These are phyloP conservation scores for Gambusia affinis DNA, from an alignment of 2,113 vertebrate species.

Conservation along the genomic window DNA sequence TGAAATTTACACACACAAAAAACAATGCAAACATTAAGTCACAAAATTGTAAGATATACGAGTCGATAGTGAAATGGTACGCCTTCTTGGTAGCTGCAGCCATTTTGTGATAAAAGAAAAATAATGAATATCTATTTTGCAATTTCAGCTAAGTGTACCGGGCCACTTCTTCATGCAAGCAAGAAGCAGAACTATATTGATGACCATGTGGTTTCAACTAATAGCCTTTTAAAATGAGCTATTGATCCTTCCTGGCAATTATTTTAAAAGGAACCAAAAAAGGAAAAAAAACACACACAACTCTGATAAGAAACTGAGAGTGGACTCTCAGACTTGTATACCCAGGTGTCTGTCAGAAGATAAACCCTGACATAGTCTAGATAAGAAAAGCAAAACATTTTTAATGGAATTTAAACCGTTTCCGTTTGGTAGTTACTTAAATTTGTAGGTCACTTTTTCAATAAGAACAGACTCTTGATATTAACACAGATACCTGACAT, in stretches of 20 bases:
- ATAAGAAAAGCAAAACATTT: not conserved
- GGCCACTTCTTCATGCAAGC: constrained; percentile 34
- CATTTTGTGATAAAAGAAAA: constrained; percentile 19
- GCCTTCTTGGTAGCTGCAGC: not conserved
- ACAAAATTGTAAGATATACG: not conserved
- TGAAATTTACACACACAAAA: constrained; percentile 2
- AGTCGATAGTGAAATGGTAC: not conserved
- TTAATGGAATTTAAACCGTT: constrained; percentile 24
- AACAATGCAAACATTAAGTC: not conserved
- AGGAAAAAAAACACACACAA: constrained; percentile 19
- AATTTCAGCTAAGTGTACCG: constrained; percentile 38
- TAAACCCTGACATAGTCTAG: constrained; percentile 1
- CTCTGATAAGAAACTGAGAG: constrained; percentile 28
- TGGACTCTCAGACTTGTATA: constrained; percentile 4
- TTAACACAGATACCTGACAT: too few relatives aligned
- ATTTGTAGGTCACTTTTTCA: not conserved
- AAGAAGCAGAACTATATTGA: constrained; percentile 48
- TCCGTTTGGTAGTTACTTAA: not conserved
- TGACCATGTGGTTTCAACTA: constrained; percentile 61
- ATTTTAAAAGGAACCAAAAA: constrained; percentile 50
- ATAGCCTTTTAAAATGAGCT: constrained; percentile 69
- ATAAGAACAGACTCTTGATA: not conserved
- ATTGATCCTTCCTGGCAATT: constrained; percentile 62
- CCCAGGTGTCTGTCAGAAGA: not conserved
- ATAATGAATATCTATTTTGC: constrained; percentile 53